Evolutionary conservation across 2,888 invertebrate species (phyloP).

Genomic region (Platycnemis pennipes): DNA sequence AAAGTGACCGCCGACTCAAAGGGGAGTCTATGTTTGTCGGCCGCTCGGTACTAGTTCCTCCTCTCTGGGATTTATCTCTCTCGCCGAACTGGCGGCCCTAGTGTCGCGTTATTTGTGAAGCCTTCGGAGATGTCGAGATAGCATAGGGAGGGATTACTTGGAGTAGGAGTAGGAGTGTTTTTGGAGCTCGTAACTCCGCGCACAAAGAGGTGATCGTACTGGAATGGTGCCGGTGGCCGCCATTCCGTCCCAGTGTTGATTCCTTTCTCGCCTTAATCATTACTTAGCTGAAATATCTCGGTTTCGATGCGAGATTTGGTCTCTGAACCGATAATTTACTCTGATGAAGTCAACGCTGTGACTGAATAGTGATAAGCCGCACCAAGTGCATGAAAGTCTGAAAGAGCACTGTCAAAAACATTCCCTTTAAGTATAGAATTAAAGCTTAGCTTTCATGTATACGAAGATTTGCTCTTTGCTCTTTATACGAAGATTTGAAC

Average conservation of each 20-base stretch:
- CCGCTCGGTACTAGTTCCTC: background rate
- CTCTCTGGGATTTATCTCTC: background rate
- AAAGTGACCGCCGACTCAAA: constrained; percentile 20
- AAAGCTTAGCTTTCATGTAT: too few species aligned
- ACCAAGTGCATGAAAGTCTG: too few species aligned
- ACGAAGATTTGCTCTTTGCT: too few species aligned
- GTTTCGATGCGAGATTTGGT: too few species aligned
- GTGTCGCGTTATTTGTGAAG: background rate
- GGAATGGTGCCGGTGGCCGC: background rate
- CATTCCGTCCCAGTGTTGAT: background rate
- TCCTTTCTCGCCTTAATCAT: background rate
- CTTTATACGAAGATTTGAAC: too few species aligned
- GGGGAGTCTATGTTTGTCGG: constrained; percentile 23
- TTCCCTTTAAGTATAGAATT: too few species aligned
- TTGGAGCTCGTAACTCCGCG: background rate
- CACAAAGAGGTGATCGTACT: background rate
- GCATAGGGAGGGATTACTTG: background rate
- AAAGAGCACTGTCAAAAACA: too few species aligned
- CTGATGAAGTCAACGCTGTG: too few species aligned
- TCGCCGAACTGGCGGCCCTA: background rate
- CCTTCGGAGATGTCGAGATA: background rate
- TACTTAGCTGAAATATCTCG: too few species aligned
- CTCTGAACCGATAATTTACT: too few species aligned
- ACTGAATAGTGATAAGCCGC: too few species aligned
- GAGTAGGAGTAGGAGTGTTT: background rate